Conservation (phyloP, 2,113 vertebrate species). For the Meleagris gallopavo region DNA sequence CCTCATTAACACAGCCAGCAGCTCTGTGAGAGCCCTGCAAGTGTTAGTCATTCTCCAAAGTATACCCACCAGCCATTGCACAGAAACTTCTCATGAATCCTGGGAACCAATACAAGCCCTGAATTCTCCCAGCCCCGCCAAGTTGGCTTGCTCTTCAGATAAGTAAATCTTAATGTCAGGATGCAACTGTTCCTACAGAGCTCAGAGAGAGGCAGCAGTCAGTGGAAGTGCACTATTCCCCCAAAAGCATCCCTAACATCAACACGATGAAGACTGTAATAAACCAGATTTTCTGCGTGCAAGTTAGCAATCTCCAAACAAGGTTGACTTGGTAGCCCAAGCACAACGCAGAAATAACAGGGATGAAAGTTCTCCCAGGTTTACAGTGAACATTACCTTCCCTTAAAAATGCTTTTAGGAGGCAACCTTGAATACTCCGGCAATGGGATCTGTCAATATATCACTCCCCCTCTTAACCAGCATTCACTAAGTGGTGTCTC, state of each 20-base stretch:
- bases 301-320: not conserved
- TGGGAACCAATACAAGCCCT: not conserved
- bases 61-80: not conserved
- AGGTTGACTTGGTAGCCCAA: not conserved
- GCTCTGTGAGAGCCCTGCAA: not conserved
- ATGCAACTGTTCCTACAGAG: not conserved
- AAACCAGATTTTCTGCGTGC: not conserved
- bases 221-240: not conserved
- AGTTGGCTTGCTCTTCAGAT: not conserved
- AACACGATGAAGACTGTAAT: not conserved
- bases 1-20: not conserved
- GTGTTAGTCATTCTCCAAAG: not conserved
- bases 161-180: not conserved
- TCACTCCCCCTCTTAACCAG: not conserved
- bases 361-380: not conserved
- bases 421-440: not conserved
- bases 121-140: not conserved
- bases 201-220: not conserved
- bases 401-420: not conserved
- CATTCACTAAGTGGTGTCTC: not conserved
- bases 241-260: not conserved
- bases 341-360: not conserved
- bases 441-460: not conserved
- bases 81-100: rapidly evolving
- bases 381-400: not conserved